These are phyloP conservation scores for Hydractinia echinata DNA, from an alignment of 30 jellyfish, hydroid and myxozoan species.

Conservation along the genomic window DNA sequence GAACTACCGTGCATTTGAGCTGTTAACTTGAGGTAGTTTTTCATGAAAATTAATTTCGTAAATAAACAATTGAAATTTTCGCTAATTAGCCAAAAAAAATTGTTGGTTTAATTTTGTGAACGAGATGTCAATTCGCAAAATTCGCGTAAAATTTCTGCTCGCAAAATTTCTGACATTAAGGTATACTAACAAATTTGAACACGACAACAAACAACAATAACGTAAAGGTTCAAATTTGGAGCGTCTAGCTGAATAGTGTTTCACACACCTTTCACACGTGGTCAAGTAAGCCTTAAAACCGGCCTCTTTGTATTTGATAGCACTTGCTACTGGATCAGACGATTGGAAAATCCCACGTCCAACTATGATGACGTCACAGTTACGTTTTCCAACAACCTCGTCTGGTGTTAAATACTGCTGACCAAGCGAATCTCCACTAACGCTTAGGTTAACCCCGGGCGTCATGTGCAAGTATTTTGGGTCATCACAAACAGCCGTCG, in stretches of 20 bases:
- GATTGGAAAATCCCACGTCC: constrained; percentile 85
- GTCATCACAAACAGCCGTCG: constrained; percentile 49
- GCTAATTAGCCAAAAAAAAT: no score
- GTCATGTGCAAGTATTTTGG: constrained; percentile 69
- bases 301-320: constrained; percentile 58
- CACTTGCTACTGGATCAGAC: constrained; percentile 58
- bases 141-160: no score
- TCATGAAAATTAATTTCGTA: no score
- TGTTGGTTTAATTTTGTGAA: no score
- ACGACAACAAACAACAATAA: no score
- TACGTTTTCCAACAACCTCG: constrained; percentile 57
- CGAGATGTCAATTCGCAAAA: no score
- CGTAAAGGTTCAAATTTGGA: no score
- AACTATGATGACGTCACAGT: constrained; percentile 81
- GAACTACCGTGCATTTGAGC: no score
- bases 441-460: constrained; percentile 81
- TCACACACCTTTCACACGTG: not conserved
- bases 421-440: constrained; percentile 69
- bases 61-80: no score
- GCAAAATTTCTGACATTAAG: no score
- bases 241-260: not conserved
- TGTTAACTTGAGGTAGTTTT: no score
- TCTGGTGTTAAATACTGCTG: constrained; percentile 89
- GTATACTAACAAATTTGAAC: no score
- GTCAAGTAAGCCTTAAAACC: constrained; percentile 61